Evolutionary conservation across 2,888 invertebrate species (phyloP), one percentile per base, ranked within the genome.

Genomic region (Cenopis cana): DNA sequence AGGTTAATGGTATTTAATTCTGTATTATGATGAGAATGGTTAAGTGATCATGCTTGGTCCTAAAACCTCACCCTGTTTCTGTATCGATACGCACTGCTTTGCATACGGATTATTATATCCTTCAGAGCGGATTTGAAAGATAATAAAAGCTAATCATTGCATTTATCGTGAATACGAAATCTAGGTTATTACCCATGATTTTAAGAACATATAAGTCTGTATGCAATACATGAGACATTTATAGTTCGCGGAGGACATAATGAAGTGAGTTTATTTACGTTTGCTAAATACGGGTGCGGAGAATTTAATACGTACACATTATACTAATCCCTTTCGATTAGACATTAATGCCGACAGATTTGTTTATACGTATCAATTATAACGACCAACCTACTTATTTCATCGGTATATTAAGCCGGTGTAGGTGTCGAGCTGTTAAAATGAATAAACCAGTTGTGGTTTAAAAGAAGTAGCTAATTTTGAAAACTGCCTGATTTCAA

Each of bases 301-400:
- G 81, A 80, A 81, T 82, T 80, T 77, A 81, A 78, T 75, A 76
- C 73, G 73, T 64, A 75, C 73, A 85, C 85, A 79, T 81, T 82
- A 84, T 85, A 85, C 79, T 84, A 82, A 85, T 84, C 81, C 80
- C 52, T 11, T 65, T 75, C 76, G 76, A 82, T 82, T 81, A 82
- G 78, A 79, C 76, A 76, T 74, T 82, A 80, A 83, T 80, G 64
- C 77, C 69, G 73, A 77, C 73, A 73, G 76, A 79, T 84, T 79
- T 80, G 78, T 83, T 75, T 72, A 68, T 67, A 69, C 61, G 20
- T 72, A 64, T 68, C 46, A 72, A 61, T 71, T 71, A 61, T 49
- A 67, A 56, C 20, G n/a, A 29, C 54, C 55, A 49, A 50, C 49
- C 55, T 60, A 38, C 49, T 50, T 36, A 49, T 36, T 46, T 38